A percentile compares a stretch with the other conserved stretches of the same genome.
Conservation (phyloP, 2,797 vertebrate species). For the Phrynocephalus vlangalii region DNA sequence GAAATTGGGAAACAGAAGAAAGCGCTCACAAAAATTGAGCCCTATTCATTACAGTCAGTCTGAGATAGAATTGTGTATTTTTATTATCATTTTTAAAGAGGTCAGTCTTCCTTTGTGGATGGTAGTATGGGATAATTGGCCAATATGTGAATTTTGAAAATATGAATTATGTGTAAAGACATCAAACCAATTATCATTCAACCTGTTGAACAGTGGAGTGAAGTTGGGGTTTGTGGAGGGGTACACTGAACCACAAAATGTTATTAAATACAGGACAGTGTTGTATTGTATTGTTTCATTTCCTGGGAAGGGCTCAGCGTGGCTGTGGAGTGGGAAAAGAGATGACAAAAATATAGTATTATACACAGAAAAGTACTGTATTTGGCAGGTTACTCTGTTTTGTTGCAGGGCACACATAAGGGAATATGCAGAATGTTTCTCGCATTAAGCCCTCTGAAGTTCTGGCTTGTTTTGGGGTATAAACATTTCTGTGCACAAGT, state of each 20-base stretch:
- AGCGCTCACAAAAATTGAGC: not conserved
- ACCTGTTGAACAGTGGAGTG: slow-evolving; percentile 1
- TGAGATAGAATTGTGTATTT: slow-evolving; percentile 49
- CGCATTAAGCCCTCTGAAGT: slow-evolving; percentile 8
- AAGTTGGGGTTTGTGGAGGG: not conserved
- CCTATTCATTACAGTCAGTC: not conserved
- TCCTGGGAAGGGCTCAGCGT: not conserved
- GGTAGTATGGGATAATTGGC: slow-evolving; percentile 66
- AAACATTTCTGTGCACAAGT: not conserved
- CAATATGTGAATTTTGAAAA: slow-evolving; percentile 61
- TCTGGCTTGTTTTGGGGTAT: not conserved
- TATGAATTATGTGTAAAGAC: slow-evolving; percentile 51
- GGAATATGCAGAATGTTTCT: not conserved
- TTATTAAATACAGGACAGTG: not conserved
- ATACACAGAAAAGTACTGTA: not conserved
- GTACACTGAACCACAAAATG: not conserved
- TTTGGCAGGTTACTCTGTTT: slow-evolving; percentile 47
- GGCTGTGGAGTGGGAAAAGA: too few species aligned
- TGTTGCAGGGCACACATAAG: slow-evolving; percentile 5
- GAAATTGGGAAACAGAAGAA: too few species aligned
- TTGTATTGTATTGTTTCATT: not conserved
- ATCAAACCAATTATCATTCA: slow-evolving; percentile 64
- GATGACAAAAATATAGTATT: too few species aligned
- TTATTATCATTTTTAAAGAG: not conserved
- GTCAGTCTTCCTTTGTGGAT: slow-evolving; percentile 52